These are phyloP conservation scores for Neoniphon sammara DNA, from an alignment of 2,797 vertebrate species.

Conservation along the genomic window DNA sequence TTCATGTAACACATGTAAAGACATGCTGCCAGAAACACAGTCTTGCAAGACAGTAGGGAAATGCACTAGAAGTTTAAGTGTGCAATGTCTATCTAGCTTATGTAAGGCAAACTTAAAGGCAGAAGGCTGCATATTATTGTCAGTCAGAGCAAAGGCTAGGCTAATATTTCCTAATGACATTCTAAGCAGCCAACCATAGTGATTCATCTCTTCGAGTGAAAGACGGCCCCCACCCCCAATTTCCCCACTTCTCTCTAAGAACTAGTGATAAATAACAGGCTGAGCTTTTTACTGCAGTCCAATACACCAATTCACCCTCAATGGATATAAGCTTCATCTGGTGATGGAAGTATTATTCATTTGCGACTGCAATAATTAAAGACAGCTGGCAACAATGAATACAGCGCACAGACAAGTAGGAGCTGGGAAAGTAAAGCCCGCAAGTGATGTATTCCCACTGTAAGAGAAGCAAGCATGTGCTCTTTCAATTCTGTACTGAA, in stretches of 20 bases:
- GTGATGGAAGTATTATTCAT: slow-evolving; percentile 46
- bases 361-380: slow-evolving; percentile 55
- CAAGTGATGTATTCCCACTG: slow-evolving; percentile 46
- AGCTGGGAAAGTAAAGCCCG: slow-evolving; percentile 37
- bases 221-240: not conserved
- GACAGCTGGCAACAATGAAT: slow-evolving; percentile 47
- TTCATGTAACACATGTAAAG: slow-evolving; percentile 34
- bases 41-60: not conserved
- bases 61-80: not conserved
- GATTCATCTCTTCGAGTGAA: slow-evolving; percentile 1
- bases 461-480: slow-evolving; percentile 46
- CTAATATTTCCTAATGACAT: not conserved
- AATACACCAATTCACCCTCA: slow-evolving; percentile 10
- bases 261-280: not conserved
- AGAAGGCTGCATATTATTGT: not conserved
- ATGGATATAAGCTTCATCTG: slow-evolving; percentile 32
- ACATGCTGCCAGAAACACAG: slow-evolving; percentile 26
- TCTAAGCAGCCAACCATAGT: not conserved
- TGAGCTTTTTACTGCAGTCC: not conserved
- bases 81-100: not conserved
- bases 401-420: slow-evolving; percentile 23
- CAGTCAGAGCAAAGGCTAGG: not conserved
- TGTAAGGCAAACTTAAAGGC: not conserved
- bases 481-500: slow-evolving; percentile 50
- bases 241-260: slow-evolving; percentile 5